phyloP scores from a whole-genome alignment of 2,888 invertebrate species.

The Venustoraphidia nigricollis region DNA sequence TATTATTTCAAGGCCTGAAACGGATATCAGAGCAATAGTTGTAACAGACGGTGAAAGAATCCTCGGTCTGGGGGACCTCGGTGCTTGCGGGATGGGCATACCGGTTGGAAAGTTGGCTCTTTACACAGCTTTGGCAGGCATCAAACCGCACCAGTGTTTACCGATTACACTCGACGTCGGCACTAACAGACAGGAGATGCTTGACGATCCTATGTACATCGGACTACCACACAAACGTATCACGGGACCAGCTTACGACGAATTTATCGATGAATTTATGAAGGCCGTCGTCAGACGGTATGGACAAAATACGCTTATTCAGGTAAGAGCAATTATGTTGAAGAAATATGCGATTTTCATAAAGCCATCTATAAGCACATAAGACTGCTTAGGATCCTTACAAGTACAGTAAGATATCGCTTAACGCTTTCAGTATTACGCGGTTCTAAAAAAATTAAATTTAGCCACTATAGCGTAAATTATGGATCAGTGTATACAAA shows the following conservation, averaged over 20 bases:
- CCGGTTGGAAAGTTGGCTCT: constrained; percentile 93
- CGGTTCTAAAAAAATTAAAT: too few species aligned
- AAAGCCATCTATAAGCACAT: too few species aligned
- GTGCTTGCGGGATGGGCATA: constrained; percentile 97
- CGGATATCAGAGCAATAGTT: constrained; percentile 74
- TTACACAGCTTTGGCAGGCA: constrained; percentile 93
- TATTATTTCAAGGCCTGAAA: constrained; percentile 52
- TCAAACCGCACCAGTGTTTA: constrained; percentile 88
- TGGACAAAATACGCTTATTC: constrained; percentile 74
- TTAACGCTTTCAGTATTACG: too few species aligned
- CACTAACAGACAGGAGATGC: constrained; percentile 69
- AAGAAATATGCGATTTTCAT: constrained; percentile 1
- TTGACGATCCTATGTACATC: constrained; percentile 91
- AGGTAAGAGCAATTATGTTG: constrained; percentile 21
- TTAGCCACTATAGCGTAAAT: too few species aligned
- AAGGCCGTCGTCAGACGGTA: constrained; percentile 68
- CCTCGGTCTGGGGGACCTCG: constrained; percentile 91
- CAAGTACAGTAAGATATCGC: too few species aligned
- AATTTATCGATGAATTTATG: constrained; percentile 97
- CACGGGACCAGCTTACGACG: constrained; percentile 75
- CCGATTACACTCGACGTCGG: constrained; percentile 92
- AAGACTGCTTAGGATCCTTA: too few species aligned
- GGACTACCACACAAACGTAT: constrained; percentile 77
- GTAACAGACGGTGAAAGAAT: constrained; percentile 98
- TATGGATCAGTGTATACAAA: too few species aligned